Conservation (phyloP, 2,113 vertebrate genomes). For the Ploceus nigricollis region DNA sequence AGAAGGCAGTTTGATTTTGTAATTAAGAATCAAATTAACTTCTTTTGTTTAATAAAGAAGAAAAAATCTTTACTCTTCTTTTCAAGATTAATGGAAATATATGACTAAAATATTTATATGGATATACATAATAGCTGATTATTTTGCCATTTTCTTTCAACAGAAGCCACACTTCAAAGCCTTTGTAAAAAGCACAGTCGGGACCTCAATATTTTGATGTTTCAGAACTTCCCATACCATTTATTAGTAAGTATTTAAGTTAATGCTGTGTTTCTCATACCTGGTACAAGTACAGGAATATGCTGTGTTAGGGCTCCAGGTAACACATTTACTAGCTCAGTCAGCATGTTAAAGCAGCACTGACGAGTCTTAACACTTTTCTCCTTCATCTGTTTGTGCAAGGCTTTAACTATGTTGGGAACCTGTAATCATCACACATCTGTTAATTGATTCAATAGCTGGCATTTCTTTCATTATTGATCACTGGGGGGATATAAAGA, state of each 20-base stretch:
- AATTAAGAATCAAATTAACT: not conserved
- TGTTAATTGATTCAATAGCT: conserved; percentile 26
- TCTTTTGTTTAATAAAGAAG: not conserved
- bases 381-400: conserved; percentile 99
- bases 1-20: not conserved
- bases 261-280: conserved; percentile 69
- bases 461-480: not conserved
- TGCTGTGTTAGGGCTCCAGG: conserved; percentile 94
- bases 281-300: conserved; percentile 94
- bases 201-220: not conserved
- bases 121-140: not conserved
- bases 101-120: not conserved
- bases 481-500: not conserved
- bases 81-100: not conserved
- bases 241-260: not conserved
- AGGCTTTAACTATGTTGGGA: conserved; percentile 95
- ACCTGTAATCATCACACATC: conserved; percentile 79
- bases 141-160: not conserved
- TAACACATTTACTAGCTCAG: conserved; percentile 94
- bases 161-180: not conserved
- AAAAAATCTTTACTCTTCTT: not conserved
- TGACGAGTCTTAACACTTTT: conserved; percentile 98
- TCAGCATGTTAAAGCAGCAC: conserved; percentile 99
- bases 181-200: not conserved
- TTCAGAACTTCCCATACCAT: not conserved